A percentile compares a stretch with the other conserved stretches of the same genome.
These are phyloP conservation scores for Elanus axillaris DNA, from an alignment of 2,113 vertebrate genomes.

Conservation along the genomic window DNA sequence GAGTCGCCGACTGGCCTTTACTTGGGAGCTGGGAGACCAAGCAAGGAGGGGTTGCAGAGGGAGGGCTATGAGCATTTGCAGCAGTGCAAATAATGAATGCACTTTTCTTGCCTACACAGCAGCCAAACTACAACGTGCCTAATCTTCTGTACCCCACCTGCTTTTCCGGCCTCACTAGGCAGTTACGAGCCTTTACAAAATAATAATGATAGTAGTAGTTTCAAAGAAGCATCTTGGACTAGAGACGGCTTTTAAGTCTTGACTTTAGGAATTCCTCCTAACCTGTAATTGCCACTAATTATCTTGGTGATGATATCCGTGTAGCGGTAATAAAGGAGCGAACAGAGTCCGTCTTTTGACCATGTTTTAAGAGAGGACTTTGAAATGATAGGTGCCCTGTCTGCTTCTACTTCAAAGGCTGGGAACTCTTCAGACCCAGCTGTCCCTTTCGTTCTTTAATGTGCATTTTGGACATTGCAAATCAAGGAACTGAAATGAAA, in stretches of 20 bases:
- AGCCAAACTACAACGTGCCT: background rate
- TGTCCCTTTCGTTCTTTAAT: background rate
- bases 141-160: background rate
- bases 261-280: constrained; percentile 29
- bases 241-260: constrained; percentile 20
- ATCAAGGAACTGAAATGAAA: background rate
- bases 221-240: constrained; percentile 11
- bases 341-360: background rate
- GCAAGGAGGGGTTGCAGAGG: background rate
- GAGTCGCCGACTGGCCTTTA: background rate
- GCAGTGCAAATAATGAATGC: background rate
- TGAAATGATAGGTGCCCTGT: background rate
- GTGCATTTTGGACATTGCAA: background rate
- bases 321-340: background rate
- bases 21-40: background rate
- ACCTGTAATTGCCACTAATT: constrained; percentile 56
- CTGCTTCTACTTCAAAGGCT: constrained; percentile 45
- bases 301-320: constrained; percentile 11
- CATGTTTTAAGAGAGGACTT: background rate
- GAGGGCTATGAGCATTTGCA: background rate
- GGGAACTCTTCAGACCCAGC: background rate
- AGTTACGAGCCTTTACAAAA: background rate
- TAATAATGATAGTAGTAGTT: background rate
- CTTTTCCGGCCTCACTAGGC: background rate
- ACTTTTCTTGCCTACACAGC: background rate